Base-by-base conservation (phyloP, 2,113 vertebrate species). In the Chamaea fasciata region DNA sequence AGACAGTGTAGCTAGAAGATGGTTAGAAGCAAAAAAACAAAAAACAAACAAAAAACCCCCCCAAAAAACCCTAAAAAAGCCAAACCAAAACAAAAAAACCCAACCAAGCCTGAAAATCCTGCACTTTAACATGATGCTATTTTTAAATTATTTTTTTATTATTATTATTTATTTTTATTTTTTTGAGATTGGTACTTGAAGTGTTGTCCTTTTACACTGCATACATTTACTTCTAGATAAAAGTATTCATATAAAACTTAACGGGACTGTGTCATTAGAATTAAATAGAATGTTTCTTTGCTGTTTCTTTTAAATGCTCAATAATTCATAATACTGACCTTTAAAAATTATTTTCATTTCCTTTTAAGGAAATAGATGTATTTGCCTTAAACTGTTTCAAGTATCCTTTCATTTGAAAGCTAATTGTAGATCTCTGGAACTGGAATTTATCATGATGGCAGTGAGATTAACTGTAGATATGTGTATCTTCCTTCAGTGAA, bases 181-280 rank as follows among this genome's bases (percentile, higher is more conserved):
- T 5, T 24, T 63, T 47, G 0, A 5, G 6, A 15, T 39, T 3
- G n/a, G 7, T 39, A 26, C 5, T 52, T 41, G 5, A 57, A 30
- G 30, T 35, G 8, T 12, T 62, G 10, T 4, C 53, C 44, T 60
- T 52, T 35, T 50, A 17, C 4, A 12, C 27, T 60, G 27, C 12
- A 13, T 53, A 7, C 19, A 15, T 88, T 83, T 65, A 47, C 15
- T 60, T 91, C 21, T n/a, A 31, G 17, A 13, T 56, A 15, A 74
- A 80, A 62, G 12, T 11, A 52, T 6, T 63, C 1, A 6, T 13
- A 9, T 55, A 19, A 63, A 82, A 55, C 11, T 76, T 42, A 49
- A 59, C 87, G 37, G 19, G 73, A 11, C 21, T 69, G 4, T 47
- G 6, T n/a, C 1, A 6, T 57, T 76, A 55, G 18, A 65, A 57